Base-by-base conservation (phyloP, 2,797 vertebrate genomes). In the Lutjanus campechanus region DNA sequence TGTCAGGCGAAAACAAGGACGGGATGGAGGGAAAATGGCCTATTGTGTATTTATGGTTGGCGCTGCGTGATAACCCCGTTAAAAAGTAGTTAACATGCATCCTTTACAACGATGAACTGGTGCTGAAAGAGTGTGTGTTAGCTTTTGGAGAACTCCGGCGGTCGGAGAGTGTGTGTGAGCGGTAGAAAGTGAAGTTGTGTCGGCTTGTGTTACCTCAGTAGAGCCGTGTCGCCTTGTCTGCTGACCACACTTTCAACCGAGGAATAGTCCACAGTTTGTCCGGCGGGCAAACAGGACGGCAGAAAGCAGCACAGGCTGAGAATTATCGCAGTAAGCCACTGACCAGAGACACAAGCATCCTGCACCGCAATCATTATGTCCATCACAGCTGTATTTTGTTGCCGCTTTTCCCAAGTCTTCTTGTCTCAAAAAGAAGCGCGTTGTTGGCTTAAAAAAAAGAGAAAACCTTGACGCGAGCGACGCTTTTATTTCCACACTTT, bases 141-240 rank as follows among this genome's bases (percentile, higher is more conserved):
- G 71, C 69, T 36, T 78, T 17, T 5, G n/a, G 13, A 7, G 55
- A 79, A 88, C 22, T 89, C 79, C 19, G 13, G 10, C 17, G 19
- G 13, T 10, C 17, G n/a, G 58, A 61, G 54, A 50, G 82, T 10
- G 73, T 11, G 74, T 58, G 56, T 7, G 71, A 79, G 67, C 58
- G 66, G 72, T 77, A 82, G 82, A 86, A 91, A 93, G 87, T 89
- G 90, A 90, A 92, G 92, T 92, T 89, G 91, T 74, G 84, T 87
- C 85, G 36, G 86, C 78, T 79, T 47, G 78, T 79, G 82, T 94
- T 98, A 99, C 98, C 97, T 99, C 90, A 99, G 96, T 76, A 98
- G 95, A 73, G 97, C 98, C 91, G 97, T 98, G 94, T 99, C 98
- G 92, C 98, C 98, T 93, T 99, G 98, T 89, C 97, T 96, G 96